Percentiles rank a stretch among this genome's conserved stretches.
phyloP scores from a whole-genome alignment of 2,888 invertebrate species.

The Pterobdella sp. region DNA sequence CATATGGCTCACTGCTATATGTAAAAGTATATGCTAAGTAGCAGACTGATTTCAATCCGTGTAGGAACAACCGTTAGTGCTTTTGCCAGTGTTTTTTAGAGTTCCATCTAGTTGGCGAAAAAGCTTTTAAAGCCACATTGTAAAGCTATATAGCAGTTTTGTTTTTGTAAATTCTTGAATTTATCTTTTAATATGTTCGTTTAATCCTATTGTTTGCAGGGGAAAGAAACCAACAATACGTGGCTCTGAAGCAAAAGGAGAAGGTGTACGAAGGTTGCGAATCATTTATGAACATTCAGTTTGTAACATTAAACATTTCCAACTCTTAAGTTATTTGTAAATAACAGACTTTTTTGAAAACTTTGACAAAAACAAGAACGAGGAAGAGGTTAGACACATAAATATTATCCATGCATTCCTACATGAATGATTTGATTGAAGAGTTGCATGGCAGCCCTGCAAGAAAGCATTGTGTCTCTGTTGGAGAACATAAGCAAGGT shows the following conservation, averaged over 20 bases:
- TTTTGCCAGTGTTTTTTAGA: too few relatives aligned
- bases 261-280: conserved; percentile 64
- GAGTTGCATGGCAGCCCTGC: conserved; percentile 59
- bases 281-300: background rate
- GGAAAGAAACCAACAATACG: conserved; percentile 60
- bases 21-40: too few relatives aligned
- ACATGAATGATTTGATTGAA: conserved; percentile 25
- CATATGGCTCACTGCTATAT: too few relatives aligned
- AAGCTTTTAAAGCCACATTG: too few relatives aligned
- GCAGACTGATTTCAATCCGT: too few relatives aligned
- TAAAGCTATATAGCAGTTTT: background rate
- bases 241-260: conserved; percentile 70
- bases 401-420: conserved; percentile 13
- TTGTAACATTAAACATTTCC: background rate
- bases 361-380: conserved; percentile 53
- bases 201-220: conserved; percentile 14
- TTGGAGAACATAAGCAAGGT: conserved; percentile 62
- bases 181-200: background rate
- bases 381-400: conserved; percentile 59
- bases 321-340: too few relatives aligned
- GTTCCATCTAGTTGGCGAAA: too few relatives aligned
- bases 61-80: too few relatives aligned
- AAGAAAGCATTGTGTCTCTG: conserved; percentile 60
- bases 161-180: background rate
- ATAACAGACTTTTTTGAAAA: conserved; percentile 60